phyloP scores from a whole-genome alignment of 1,140 invertebrate species.

The Oscheius sp. region DNA sequence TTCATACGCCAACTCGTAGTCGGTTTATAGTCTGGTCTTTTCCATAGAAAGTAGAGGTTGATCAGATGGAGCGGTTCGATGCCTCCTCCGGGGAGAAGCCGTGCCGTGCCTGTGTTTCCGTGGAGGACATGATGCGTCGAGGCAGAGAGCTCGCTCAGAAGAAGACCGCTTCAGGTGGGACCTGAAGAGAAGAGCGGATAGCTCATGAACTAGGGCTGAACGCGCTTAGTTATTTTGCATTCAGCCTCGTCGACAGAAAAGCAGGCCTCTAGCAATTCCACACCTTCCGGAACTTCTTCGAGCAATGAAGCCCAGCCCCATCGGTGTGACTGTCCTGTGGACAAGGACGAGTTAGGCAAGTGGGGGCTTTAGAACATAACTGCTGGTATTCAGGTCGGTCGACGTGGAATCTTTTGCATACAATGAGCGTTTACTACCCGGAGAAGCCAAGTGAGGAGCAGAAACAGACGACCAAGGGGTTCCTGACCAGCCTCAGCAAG shows the following conservation, averaged over 20 bases:
- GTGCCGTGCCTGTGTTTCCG: conserved; percentile 55
- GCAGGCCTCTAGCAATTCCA: background rate
- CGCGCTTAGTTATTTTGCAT: background rate
- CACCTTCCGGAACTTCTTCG: background rate
- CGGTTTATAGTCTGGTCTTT: too few relatives aligned
- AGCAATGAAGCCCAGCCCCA: background rate
- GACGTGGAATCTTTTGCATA: conserved; percentile 90
- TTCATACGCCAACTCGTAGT: too few relatives aligned
- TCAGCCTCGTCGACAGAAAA: background rate
- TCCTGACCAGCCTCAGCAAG: conserved; percentile 77
- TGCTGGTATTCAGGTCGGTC: conserved; percentile 61
- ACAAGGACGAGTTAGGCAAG: conserved; percentile 57
- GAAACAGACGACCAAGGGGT: conserved; percentile 66
- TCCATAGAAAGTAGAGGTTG: too few relatives aligned
- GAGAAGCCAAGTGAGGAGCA: conserved; percentile 71
- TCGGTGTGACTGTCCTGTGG: conserved; percentile 56
- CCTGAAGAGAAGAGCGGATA: background rate
- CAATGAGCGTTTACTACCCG: conserved; percentile 93
- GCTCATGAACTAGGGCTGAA: background rate
- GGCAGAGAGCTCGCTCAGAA: conserved; percentile 44
- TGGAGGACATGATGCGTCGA: conserved; percentile 55
- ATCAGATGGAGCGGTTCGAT: conserved; percentile 5
- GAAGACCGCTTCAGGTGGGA: conserved; percentile 20
- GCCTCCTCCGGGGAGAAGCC: conserved; percentile 28
- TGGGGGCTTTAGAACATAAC: background rate